Base-by-base conservation (phyloP, 2,888 invertebrate species). In the Diaphora mendica region DNA sequence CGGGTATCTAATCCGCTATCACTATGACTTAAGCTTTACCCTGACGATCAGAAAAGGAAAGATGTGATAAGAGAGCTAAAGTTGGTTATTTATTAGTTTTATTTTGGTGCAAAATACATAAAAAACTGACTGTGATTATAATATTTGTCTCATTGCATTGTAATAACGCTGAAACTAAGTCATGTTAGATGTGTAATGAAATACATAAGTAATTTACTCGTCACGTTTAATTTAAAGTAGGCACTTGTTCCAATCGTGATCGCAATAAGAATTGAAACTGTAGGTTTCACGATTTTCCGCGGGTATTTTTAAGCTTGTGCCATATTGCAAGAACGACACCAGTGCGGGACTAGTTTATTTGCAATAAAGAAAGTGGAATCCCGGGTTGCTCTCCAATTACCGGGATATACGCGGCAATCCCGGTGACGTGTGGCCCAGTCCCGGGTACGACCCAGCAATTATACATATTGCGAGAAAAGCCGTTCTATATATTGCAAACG, bases 331-430 rank as follows among this genome's bases (percentile, higher is more conserved):
- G 90, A 93, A 92, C 91, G 93, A 91, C 92, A 91, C 91, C 91
- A 91, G 93, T 90, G 92, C 90, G 91, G 91, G 92, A 92, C 91
- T 94, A 94, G 93, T 95, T 95, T 95, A 95, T 95, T 93, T 84
- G 94, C 94, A 95, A 95, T 95, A 95, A 95, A 95, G 95, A 94
- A 94, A 95, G 94, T 95, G 94, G 95, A 92, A 95, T 94, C 94
- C 94, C 92, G 92, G 91, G 92, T 92, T 92, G 90, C 91, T 93
- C 92, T 94, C 94, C 96, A 95, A 96, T 96, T 96, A 96, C 95
- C 90, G 89, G 94, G 95, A 96, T 94, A 93, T 96, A 95, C 93
- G 93, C 90, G 92, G 94, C 94, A 87, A 93, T 96, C 92, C 91
- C 92, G 91, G 91, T 95, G 95, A 96, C 95, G 93, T 92, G 95